Base-by-base conservation (phyloP, 2,797 vertebrate species). In the Pangasius krempfi region DNA sequence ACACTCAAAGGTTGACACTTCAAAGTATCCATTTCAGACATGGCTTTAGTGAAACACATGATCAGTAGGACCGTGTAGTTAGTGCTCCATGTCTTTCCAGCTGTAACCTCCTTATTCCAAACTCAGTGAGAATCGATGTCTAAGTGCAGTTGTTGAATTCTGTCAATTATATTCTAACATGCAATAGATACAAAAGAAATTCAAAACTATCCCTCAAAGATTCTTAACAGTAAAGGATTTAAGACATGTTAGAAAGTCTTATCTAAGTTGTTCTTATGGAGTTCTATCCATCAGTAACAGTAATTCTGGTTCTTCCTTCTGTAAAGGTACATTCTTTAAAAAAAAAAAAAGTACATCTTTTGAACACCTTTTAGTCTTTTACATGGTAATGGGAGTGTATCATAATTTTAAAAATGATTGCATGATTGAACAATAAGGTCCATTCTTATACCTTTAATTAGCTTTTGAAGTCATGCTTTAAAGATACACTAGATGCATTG, bases 21-120 rank as follows among this genome's bases (percentile, higher is more conserved):
- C 16, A 66, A 50, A 84, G 44, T 84, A 84, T 84, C 16, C 44
- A 22, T 30, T 84, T 68, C n/a, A 30, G 58, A 84, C 44, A 68
- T 84, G 60, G 56, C 22, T 82, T 62, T 40, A 44, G 33, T 62
- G 12, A 60, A 60, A 60, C 27, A 44, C 56, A 27, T 81, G 78
- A 80, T 37, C 52, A 80, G 1, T 58, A 37, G 52, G 33, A 81
- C 5, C 2, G 18, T 33, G 50, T 50, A 16, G 47, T 5, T 52
- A 12, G n/a, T 44, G 58, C 30, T 50, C 58, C 60, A 64, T 79
- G 75, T 72, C 64, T 60, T 10, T 75, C 27, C 82, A 78, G 81
- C 66, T 87, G 85, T 58, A 70, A 70, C 20, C 50, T 78, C 27
- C 47, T 78, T 50, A 78, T 78, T 30, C 47, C n/a, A 78, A 30